Percentiles rank a stretch among this genome's conserved stretches.
Conservation (phyloP, 2,888 invertebrate species). For the Seira sanloemensis region DNA sequence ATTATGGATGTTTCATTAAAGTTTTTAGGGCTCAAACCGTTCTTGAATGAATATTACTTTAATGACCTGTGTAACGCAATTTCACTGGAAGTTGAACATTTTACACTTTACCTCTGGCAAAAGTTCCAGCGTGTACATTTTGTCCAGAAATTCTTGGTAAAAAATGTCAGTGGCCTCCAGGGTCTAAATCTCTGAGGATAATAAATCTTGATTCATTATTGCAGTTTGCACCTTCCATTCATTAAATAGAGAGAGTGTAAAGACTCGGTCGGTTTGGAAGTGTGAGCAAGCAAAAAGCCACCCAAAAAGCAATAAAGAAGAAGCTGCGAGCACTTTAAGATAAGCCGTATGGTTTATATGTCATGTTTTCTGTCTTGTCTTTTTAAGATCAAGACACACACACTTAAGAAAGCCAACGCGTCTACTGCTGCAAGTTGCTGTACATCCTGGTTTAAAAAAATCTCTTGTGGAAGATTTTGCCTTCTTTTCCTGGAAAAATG, state of each 20-base stretch:
- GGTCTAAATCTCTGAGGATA: slow-evolving; percentile 1
- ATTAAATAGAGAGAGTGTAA: slow-evolving; percentile 1
- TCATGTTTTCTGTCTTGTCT: neutral
- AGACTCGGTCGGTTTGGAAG: slow-evolving; percentile 1
- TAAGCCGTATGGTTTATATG: neutral
- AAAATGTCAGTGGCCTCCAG: neutral
- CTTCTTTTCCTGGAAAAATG: slow-evolving; percentile 2
- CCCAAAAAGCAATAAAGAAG: slow-evolving; percentile 16
- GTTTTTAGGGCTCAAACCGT: neutral
- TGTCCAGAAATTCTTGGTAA: neutral
- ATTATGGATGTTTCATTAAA: slow-evolving; percentile 8
- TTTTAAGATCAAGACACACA: too few relatives aligned
- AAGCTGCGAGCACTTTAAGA: slow-evolving; percentile 11
- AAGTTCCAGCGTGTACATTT: neutral
- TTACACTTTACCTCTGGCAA: neutral
- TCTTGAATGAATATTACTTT: neutral
- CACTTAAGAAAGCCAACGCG: too few relatives aligned
- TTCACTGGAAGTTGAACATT: neutral
- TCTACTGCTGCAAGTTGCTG: neutral
- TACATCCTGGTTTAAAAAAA: neutral
- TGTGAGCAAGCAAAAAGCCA: slow-evolving; percentile 15
- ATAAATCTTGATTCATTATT: slow-evolving; percentile 32
- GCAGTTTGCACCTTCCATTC: slow-evolving; percentile 22
- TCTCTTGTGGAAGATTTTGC: neutral
- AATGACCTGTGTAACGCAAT: too few relatives aligned